These are phyloP conservation scores for Pseudachorutes palmiensis DNA, from an alignment of 1,140 invertebrate genomes.

Conservation along the genomic window DNA sequence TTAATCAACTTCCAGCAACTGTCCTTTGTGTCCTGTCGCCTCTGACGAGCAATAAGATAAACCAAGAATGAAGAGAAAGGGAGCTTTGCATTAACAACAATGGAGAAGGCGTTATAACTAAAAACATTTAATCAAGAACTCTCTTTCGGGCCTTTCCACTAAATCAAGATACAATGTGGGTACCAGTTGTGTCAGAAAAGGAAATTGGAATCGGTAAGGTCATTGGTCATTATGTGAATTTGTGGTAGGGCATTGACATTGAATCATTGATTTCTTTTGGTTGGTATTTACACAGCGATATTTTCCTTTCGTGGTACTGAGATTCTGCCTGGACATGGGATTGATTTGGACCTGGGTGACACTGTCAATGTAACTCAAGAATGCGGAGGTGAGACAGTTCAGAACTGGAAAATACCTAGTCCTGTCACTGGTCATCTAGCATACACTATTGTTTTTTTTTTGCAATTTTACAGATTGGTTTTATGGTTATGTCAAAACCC, in stretches of 20 bases:
- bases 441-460: conserved; percentile 15
- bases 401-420: not conserved
- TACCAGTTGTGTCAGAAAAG: too few species aligned
- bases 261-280: not conserved
- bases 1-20: too few species aligned
- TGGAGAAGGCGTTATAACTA: too few species aligned
- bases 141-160: too few species aligned
- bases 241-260: too few species aligned
- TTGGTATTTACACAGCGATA: conserved; percentile 16
- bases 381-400: conserved; percentile 54
- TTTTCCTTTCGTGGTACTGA: conserved; percentile 23
- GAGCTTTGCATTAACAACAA: not conserved
- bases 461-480: conserved; percentile 68
- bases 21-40: not conserved
- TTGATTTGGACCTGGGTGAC: conserved; percentile 80
- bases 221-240: not conserved
- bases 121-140: too few species aligned
- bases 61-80: not conserved
- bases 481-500: conserved; percentile 69
- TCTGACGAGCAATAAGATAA: not conserved
- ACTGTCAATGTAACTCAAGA: conserved; percentile 84
- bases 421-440: not conserved
- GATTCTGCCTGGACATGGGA: conserved; percentile 46
- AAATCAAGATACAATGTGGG: too few species aligned
- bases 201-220: not conserved